Percentiles rank a stretch among this genome's conserved stretches.
Conservation (phyloP, 2,888 invertebrate genomes). For the Xanthia icteritia region DNA sequence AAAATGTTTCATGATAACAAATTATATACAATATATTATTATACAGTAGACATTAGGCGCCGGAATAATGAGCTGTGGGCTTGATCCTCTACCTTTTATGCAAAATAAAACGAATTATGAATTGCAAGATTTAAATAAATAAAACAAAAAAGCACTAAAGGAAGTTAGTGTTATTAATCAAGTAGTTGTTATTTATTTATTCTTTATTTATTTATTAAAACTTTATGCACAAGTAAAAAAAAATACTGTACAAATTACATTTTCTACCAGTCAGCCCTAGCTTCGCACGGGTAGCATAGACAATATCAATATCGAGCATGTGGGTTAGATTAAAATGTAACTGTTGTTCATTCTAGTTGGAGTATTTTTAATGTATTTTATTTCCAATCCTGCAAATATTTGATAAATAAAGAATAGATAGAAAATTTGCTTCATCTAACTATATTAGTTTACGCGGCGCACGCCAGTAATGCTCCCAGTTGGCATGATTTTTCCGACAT, state of each 20-base stretch:
- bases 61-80: slow-evolving; percentile 28
- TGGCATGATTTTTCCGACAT: not conserved
- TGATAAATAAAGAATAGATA: too few relatives aligned
- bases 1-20: slow-evolving; percentile 55
- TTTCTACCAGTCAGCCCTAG: too few relatives aligned
- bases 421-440: too few relatives aligned
- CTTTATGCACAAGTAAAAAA: too few relatives aligned
- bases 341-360: not conserved
- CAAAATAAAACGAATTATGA: slow-evolving; percentile 21
- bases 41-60: slow-evolving; percentile 53
- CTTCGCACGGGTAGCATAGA: too few relatives aligned
- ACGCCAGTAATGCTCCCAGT: not conserved
- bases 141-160: not conserved
- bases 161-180: not conserved
- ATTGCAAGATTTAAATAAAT: slow-evolving; percentile 14
- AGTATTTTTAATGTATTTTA: too few relatives aligned
- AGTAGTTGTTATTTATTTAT: too few relatives aligned
- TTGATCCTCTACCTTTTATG: slow-evolving; percentile 34
- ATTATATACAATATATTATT: slow-evolving; percentile 48
- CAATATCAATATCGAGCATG: too few relatives aligned
- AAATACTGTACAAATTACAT: too few relatives aligned
- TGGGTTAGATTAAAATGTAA: too few relatives aligned
- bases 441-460: not conserved
- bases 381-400: too few relatives aligned
- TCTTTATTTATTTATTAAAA: too few relatives aligned